Conservation (phyloP, 2,888 invertebrate species). For the Ennomos erosarius region DNA sequence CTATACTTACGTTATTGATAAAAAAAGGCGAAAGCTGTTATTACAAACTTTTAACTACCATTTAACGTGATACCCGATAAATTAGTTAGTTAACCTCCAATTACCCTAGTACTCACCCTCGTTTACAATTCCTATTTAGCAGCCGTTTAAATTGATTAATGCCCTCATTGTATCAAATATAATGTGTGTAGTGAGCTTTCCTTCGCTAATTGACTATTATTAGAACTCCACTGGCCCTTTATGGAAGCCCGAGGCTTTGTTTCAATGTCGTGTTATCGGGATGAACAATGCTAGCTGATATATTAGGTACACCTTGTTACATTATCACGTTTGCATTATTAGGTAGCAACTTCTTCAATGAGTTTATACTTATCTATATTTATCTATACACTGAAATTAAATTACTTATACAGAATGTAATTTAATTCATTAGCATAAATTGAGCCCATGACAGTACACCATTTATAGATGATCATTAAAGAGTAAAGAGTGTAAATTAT, state of each 20-base stretch:
- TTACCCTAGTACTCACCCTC: constrained; percentile 21
- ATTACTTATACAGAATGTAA: too few relatives aligned
- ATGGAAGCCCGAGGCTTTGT: constrained; percentile 36
- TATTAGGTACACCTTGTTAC: constrained; percentile 16
- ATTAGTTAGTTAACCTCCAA: constrained; percentile 23
- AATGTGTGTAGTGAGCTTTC: constrained; percentile 37
- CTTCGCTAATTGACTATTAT: constrained; percentile 51
- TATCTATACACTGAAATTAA: too few relatives aligned
- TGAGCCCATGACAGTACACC: too few relatives aligned
- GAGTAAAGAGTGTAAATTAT: too few relatives aligned
- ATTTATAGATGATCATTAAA: too few relatives aligned
- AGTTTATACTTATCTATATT: too few relatives aligned
- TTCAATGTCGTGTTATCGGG: constrained; percentile 40
- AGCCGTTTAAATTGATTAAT: constrained; percentile 39
- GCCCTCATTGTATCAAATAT: constrained; percentile 36
- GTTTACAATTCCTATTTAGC: constrained; percentile 22
- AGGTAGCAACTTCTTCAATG: too few relatives aligned
- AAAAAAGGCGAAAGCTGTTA: too few relatives aligned
- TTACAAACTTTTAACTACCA: too few relatives aligned
- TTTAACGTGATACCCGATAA: constrained; percentile 11
- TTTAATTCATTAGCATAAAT: too few relatives aligned
- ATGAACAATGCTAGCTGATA: constrained; percentile 29
- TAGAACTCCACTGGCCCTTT: constrained; percentile 37
- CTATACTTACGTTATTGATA: too few relatives aligned
- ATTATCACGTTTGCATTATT: constrained; percentile 2